A percentile compares a stretch with the other conserved stretches of the same genome.
Conservation (phyloP, 2,888 invertebrate species). For the Pocota personata region DNA sequence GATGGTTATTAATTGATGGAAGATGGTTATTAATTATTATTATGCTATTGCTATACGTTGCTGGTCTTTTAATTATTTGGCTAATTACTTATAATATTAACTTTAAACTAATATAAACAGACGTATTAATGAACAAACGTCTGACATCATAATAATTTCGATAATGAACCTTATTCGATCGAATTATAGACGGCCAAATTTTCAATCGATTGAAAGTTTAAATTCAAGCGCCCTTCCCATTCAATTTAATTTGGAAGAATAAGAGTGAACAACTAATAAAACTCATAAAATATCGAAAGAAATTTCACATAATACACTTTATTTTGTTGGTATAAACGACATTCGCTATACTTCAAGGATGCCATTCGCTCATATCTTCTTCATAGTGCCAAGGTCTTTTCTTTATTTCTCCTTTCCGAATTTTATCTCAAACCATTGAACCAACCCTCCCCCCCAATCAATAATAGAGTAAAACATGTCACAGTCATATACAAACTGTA, state of each 20-base stretch:
- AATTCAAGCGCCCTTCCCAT: background rate
- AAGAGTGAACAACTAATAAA: background rate
- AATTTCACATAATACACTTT: background rate
- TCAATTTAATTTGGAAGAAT: background rate
- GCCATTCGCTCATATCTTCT: background rate
- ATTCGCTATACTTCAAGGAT: background rate
- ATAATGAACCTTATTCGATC: too few relatives aligned
- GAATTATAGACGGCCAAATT: too few relatives aligned
- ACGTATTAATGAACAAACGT: too few relatives aligned
- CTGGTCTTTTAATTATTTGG: too few relatives aligned
- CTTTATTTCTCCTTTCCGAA: background rate
- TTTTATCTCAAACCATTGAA: conserved; percentile 13
- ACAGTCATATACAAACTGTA: background rate
- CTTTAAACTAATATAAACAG: too few relatives aligned
- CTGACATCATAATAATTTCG: too few relatives aligned
- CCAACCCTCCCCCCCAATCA: too few relatives aligned
- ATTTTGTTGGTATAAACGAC: background rate
- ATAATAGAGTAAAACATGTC: background rate
- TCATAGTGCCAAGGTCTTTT: background rate
- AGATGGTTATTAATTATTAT: too few relatives aligned
- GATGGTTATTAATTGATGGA: too few relatives aligned
- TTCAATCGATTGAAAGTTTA: too few relatives aligned
- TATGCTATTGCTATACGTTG: too few relatives aligned
- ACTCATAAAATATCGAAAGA: background rate
- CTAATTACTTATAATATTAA: too few relatives aligned